Base-by-base conservation (phyloP, 2,888 invertebrate genomes). In the Orthosia incerta region DNA sequence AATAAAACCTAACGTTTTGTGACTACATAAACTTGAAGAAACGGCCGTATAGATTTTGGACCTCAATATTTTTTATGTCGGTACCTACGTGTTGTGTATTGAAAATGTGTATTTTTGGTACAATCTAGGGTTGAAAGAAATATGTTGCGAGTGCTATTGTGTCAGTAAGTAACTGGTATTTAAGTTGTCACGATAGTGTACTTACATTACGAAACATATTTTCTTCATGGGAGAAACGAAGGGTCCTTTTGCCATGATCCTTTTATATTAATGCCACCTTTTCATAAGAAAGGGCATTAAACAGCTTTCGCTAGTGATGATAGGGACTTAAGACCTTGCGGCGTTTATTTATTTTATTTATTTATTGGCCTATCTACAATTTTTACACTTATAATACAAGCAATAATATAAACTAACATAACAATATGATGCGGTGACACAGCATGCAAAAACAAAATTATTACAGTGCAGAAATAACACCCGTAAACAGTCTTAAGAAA, bases 1-100 rank as follows among this genome's bases (percentile, higher is more conserved):
- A 75, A 77, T 86, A 83, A 83, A 83, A 74, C 63, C 75, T 76
- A 73, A 71, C 63, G 61, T 72, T 77, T 81, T 83, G 73, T 70
- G 76, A 81, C 79, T 76, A 59, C 61, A 83, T 85, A 73, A 82
- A 80, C 53, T 63, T 71, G 62, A 60, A 70, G 62, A 65, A 77
- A 80, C n/a, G 59, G 48, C 39, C 20, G 59, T 71, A 84, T 83
- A 67, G 79, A 76, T 73, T 79, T 79, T 67, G 71, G 69, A 50
- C 71, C 73, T 59, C 75, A 56, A 73, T 82, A 76, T 79, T 75
- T 75, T 78, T 82, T 75, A 71, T 75, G 45, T 67, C 20, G 51
- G 57, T 31, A n/a, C n/a, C n/a, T n/a, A 82, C 79, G 82, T 81
- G 79, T 60, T 74, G 60, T 82, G 80, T 82, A 65, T 78, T 65